phyloP scores from a whole-genome alignment of 2,113 vertebrate genomes.

The Saccopteryx leptura region DNA sequence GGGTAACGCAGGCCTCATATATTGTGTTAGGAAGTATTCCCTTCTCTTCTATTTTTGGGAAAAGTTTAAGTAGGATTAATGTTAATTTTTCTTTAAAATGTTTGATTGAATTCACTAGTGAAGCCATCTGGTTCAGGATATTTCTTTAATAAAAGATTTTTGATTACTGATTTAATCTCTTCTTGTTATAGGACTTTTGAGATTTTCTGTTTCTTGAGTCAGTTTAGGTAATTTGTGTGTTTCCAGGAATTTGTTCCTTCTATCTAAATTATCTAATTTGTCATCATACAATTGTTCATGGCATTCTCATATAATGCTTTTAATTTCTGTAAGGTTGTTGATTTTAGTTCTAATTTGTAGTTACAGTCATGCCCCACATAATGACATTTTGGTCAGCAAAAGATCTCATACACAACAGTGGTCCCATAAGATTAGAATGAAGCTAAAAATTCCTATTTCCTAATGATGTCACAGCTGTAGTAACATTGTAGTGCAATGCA shows the following conservation, averaged over 20 bases:
- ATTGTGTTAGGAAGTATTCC: neutral
- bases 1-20: neutral
- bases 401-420: neutral
- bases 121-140: neutral
- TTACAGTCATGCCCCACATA: neutral
- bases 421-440: neutral
- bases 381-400: neutral
- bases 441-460: neutral
- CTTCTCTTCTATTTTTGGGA: neutral
- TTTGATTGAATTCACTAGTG: neutral
- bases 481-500: neutral
- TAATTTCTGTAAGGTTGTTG: neutral
- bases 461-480: neutral
- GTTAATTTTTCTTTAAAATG: neutral
- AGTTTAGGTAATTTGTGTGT: slow-evolving; percentile 7
- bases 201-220: neutral
- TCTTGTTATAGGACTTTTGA: neutral
- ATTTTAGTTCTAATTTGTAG: neutral
- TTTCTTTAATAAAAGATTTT: neutral
- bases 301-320: neutral
- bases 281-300: neutral
- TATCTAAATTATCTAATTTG: neutral
- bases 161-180: neutral
- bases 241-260: neutral
- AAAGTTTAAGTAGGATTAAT: neutral